Conservation (phyloP, 2,888 invertebrate genomes). For the Tenthredo amoena region DNA sequence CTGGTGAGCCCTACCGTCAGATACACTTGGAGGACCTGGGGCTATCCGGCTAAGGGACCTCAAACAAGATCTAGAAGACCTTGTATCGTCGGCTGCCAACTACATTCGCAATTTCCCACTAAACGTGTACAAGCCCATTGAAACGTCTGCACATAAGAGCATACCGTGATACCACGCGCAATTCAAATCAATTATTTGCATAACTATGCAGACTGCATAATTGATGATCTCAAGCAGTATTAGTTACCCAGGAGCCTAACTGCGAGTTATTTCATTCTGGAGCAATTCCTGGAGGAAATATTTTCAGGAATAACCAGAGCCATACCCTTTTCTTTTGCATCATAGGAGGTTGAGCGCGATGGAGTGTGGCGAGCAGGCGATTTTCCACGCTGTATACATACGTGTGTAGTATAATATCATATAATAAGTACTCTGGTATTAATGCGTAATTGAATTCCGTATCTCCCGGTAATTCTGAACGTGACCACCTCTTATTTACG, state of each 20-base stretch:
- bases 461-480: conserved; percentile 40
- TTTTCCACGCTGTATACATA: conserved; percentile 20
- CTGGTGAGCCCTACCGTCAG: not conserved
- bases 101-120: conserved; percentile 36
- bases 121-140: conserved; percentile 63
- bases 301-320: not conserved
- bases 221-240: not conserved
- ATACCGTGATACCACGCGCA: conserved; percentile 65
- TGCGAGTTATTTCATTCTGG: not conserved
- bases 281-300: not conserved
- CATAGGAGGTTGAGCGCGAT: not conserved
- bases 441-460: conserved; percentile 46
- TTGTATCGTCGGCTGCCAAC: conserved; percentile 8
- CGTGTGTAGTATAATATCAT: not conserved
- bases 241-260: not conserved
- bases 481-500: conserved; percentile 67
- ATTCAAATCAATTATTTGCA: conserved; percentile 73
- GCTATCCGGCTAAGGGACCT: not conserved
- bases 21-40: not conserved
- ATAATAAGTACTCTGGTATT: conserved; percentile 35
- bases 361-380: conserved; percentile 26
- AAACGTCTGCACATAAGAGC: conserved; percentile 67
- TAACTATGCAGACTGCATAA: conserved; percentile 57
- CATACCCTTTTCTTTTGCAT: not conserved
- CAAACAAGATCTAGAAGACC: not conserved